Evolutionary conservation across 2,888 invertebrate species (phyloP).

Genomic region (Heterodera filipjevi): DNA sequence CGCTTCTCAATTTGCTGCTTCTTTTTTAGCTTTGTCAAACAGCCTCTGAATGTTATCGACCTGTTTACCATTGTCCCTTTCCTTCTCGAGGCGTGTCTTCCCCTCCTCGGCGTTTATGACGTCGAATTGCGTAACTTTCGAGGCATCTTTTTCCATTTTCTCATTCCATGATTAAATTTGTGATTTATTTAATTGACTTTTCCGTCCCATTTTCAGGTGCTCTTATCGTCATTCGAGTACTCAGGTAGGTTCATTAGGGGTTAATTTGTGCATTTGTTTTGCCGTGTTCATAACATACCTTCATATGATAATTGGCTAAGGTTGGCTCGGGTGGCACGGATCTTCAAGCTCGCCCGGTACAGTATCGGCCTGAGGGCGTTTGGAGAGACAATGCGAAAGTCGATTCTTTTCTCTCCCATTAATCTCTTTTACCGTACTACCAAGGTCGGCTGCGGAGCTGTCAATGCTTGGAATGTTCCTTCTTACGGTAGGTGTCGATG

Average conservation of each 20-base stretch:
- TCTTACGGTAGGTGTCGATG: slow-evolving; percentile 47
- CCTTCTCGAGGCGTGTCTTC: slow-evolving; percentile 45
- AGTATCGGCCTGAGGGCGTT: slow-evolving; percentile 57
- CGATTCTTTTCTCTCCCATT: background rate
- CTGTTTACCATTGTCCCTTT: slow-evolving; percentile 55
- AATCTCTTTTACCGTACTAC: background rate
- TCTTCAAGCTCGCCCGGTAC: slow-evolving; percentile 61
- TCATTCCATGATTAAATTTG: background rate
- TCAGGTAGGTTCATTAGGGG: slow-evolving; percentile 31
- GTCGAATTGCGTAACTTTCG: slow-evolving; percentile 48
- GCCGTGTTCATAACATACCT: too few relatives aligned
- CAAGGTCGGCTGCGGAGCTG: slow-evolving; percentile 55
- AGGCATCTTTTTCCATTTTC: slow-evolving; percentile 30
- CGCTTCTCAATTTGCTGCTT: too few relatives aligned
- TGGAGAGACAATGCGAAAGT: slow-evolving; percentile 61
- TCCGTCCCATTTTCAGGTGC: slow-evolving; percentile 46
- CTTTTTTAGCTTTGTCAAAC: slow-evolving; percentile 38
- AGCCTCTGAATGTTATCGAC: slow-evolving; percentile 62
- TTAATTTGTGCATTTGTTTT: too few relatives aligned
- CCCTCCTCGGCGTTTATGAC: slow-evolving; percentile 45
- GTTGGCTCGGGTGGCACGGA: slow-evolving; percentile 58
- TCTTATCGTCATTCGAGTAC: slow-evolving; percentile 61
- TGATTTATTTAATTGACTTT: background rate
- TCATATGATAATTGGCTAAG: slow-evolving; percentile 29
- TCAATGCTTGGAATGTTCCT: slow-evolving; percentile 64